Evolutionary conservation across 2,888 invertebrate species (phyloP), one percentile per base, ranked within the genome.

Genomic region (Polymixis lichenea): DNA sequence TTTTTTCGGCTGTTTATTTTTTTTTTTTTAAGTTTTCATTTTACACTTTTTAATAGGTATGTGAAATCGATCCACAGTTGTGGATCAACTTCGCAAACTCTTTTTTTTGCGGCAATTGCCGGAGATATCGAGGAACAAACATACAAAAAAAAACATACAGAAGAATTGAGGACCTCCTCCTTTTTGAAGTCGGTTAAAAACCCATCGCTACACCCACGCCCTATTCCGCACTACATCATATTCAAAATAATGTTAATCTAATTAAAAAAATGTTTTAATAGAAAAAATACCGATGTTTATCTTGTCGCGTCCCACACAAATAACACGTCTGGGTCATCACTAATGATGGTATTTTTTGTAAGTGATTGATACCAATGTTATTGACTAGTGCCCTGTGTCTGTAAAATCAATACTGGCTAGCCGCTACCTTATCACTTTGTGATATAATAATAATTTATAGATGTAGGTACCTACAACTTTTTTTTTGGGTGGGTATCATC

Each of bases 351-450:
- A 2, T 28, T 38, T 22, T 46, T 58, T 17, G 6, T 32, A 58
- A 80, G n/a, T 60, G 28, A 65, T 55, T 72, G n/a, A 66, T 49
- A 32, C 7, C 13, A 19, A 55, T 38, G 28, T 66, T 19, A 71
- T 62, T 55, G 17, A 46, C 0, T 25, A 46, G 15, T 19, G 38
- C 19, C 53, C 28, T 8, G 3, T 55, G 15, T 51, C 19, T 58
- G 6, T 22, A 53, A 77, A 79, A 58, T 80, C 72, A 46, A 77
- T 72, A 72, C 38, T 25, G 0, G 2, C 15, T 38, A 4, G 38
- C 17, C 7, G 17, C 22, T 38, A 49, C 2, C 13, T 72, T n/a
- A 72, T 72, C 8, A 13, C 1, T 73, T 53, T 55, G 28, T 60
- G 2, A 53, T 73, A 15, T 43, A 60, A n/a, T 13, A 51, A 49